Conservation (phyloP, 2,797 vertebrate genomes). For the Ispidina picta region DNA sequence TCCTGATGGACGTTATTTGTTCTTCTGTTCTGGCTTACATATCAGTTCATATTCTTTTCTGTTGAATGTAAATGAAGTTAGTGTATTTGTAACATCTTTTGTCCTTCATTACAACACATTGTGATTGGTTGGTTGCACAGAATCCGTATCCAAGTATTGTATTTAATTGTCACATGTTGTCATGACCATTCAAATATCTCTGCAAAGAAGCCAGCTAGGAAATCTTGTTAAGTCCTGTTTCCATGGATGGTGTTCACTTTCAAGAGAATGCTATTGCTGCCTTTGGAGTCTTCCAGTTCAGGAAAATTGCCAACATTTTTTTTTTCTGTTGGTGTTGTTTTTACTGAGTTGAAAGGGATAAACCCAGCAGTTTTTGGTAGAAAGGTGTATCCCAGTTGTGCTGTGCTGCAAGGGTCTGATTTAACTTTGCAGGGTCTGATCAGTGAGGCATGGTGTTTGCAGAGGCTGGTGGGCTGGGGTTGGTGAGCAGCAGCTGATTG, state of each 20-base stretch:
- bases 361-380: background rate
- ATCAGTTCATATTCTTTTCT: background rate
- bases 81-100: background rate
- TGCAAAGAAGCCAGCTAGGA: background rate
- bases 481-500: background rate
- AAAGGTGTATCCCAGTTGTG: background rate
- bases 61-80: background rate
- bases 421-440: background rate
- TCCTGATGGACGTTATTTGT: background rate
- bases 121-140: background rate
- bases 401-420: accelerated
- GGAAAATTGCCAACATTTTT: background rate
- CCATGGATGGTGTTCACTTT: background rate
- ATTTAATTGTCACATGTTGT: background rate
- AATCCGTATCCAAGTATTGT: no score
- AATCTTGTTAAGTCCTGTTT: background rate
- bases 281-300: accelerated
- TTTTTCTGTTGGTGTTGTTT: background rate
- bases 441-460: background rate
- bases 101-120: accelerated
- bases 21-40: background rate
- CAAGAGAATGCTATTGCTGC: background rate
- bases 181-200: background rate
- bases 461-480: accelerated
- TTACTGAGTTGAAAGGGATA: background rate